A percentile compares a stretch with the other conserved stretches of the same genome.
Conservation (phyloP, 1,140 invertebrate genomes). For the Magallana angulata region DNA sequence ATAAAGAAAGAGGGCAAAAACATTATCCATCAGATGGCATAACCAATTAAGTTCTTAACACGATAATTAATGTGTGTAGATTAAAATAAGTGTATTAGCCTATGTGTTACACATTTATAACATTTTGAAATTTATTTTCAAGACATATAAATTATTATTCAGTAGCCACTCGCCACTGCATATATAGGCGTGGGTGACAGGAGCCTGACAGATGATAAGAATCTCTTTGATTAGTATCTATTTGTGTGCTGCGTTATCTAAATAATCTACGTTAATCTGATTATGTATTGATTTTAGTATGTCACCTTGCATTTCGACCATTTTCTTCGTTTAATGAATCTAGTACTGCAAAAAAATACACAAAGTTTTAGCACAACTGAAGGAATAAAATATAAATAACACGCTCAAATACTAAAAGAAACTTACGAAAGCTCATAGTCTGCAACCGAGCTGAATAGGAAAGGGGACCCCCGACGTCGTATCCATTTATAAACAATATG, state of each 20-base stretch:
- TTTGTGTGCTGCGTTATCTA: neutral
- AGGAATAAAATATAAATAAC: neutral
- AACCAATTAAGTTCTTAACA: too few relatives aligned
- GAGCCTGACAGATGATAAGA: too few relatives aligned
- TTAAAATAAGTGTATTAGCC: too few relatives aligned
- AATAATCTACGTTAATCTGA: neutral
- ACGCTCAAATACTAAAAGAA: neutral
- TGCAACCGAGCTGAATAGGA: neutral
- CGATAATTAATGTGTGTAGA: too few relatives aligned
- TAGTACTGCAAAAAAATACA: neutral
- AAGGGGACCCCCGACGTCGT: neutral
- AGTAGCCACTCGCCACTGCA: too few relatives aligned
- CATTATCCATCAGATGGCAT: too few relatives aligned
- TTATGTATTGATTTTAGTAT: neutral
- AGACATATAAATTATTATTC: too few relatives aligned
- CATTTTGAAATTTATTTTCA: too few relatives aligned
- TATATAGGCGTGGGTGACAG: too few relatives aligned
- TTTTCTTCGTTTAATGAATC: conserved; percentile 9
- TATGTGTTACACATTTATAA: too few relatives aligned
- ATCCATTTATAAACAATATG: conserved; percentile 32
- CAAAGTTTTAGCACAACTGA: neutral
- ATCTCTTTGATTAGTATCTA: too few relatives aligned
- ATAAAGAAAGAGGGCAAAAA: too few relatives aligned
- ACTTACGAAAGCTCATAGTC: conserved; percentile 25
- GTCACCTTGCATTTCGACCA: conserved; percentile 25